Base-by-base conservation (phyloP, 64 coral and sea anemone genomes). In the Astreopora myriophthalma region DNA sequence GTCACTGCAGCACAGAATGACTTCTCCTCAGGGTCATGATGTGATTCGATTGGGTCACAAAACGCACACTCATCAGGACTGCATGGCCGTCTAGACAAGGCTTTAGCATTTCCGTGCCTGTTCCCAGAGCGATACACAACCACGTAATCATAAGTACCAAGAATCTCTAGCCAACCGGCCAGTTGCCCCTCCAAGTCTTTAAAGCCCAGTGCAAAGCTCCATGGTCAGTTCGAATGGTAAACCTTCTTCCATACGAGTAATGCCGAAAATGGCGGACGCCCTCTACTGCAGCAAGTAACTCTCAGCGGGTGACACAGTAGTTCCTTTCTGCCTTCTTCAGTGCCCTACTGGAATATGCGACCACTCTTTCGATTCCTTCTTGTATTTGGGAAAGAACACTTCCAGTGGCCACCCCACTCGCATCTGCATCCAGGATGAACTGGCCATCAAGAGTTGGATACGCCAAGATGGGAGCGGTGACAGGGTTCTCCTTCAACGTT, bases 121-220 rank as follows among this genome's bases (percentile, higher is more conserved):
- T 17, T 3, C 11, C 82, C 72, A 12, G 19, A 0, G 2, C 55
- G 55, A 62, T 86, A 73, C 27, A 68, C 51, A 6, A 93, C 76
- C 22, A 29, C 55, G 23, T 78, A 78, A 40, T 93, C 79, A 37
- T 79, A 87, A 20, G 34, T 34, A 33, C 64, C 28, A 22, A 93
- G 36, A 5, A 46, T 76, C 48, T 93, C 34, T 12, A 87, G 16
- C 91, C 91, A 93, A 8, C 81, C 0, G 0, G 82, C 91, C 35
- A 93, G 64, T 38, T 93, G 57, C 8, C 79, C 91, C n/a, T 76
- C 76, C 1, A 72, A 71, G 34, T 92, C 73, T 26, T 92, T 92
- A 55, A 92, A 93, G 34, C 67, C 82, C 71, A 93, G 11, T 74
- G 70, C 28, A 86, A 25, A 1, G 90, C 67, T 42, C 1, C 49